Conservation (phyloP, 2,888 invertebrate genomes). For the Stenodera caucasica region DNA sequence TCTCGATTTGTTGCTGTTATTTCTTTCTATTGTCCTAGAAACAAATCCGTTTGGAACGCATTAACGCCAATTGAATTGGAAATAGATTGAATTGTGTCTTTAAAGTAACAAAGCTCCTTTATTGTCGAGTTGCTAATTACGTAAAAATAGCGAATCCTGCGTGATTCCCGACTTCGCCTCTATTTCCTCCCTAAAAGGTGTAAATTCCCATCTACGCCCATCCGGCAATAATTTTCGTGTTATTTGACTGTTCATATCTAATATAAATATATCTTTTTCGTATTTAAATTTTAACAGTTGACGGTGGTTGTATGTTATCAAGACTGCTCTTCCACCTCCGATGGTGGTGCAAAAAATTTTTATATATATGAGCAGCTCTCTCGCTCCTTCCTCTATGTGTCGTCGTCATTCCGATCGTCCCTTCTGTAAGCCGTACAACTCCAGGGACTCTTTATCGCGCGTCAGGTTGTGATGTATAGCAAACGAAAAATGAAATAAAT, state of each 20-base stretch:
- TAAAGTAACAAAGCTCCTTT: too few species aligned
- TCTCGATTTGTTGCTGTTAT: neutral
- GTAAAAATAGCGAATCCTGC: neutral
- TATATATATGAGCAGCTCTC: conserved; percentile 23
- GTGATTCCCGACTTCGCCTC: neutral
- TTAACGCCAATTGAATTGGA: neutral
- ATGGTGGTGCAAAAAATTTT: neutral
- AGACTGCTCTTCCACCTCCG: conserved; percentile 23
- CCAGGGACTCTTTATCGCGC: conserved; percentile 40
- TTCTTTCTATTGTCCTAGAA: neutral
- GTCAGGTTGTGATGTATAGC: conserved; percentile 42
- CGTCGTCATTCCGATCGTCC: conserved; percentile 17
- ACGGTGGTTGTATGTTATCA: conserved; percentile 37
- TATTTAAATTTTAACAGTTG: conserved; percentile 38
- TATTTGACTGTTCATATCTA: conserved; percentile 33
- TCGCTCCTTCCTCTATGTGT: conserved; percentile 29
- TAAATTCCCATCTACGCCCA: conserved; percentile 1
- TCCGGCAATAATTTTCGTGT: conserved; percentile 26
- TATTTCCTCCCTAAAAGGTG: conserved; percentile 1
- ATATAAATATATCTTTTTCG: conserved; percentile 35
- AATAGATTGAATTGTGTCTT: neutral
- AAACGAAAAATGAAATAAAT: conserved; percentile 35
- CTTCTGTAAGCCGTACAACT: conserved; percentile 13
- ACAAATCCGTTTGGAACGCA: neutral
- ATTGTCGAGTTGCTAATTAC: too few species aligned